Evolutionary conservation across 2,113 vertebrate species (phyloP).

Genomic region (Anser cygnoides): DNA sequence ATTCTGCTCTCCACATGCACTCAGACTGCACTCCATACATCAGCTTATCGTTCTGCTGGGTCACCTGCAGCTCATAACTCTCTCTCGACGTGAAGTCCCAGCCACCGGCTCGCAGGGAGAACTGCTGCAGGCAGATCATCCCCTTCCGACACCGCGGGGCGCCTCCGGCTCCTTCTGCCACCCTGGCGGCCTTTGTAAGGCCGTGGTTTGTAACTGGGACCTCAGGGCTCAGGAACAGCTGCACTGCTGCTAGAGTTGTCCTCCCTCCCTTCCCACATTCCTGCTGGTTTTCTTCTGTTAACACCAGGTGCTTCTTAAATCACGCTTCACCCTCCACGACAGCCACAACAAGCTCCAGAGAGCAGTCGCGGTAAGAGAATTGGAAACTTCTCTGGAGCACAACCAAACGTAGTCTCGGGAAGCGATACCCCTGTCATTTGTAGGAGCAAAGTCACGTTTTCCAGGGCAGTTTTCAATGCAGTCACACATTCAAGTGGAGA

Average conservation of each 20-base stretch:
- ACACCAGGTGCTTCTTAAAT: not conserved
- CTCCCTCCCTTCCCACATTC: not conserved
- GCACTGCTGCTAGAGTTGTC: not conserved
- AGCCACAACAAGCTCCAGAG: accelerated
- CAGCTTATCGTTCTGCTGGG: not conserved
- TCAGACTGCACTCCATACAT: not conserved
- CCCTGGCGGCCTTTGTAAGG: not conserved
- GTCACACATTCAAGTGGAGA: not conserved
- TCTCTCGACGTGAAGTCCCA: accelerated
- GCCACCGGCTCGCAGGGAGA: accelerated
- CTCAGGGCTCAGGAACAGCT: not conserved
- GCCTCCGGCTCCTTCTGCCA: not conserved
- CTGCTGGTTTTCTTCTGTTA: not conserved
- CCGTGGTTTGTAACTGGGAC: not conserved
- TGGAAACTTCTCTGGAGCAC: not conserved
- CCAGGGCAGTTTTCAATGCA: not conserved
- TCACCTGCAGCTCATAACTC: not conserved
- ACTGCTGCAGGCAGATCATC: accelerated
- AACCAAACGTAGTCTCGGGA: not conserved
- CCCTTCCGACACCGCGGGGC: accelerated
- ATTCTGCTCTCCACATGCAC: not conserved
- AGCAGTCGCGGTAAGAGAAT: not conserved
- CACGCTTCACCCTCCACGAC: not conserved
- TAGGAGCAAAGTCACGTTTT: not conserved
- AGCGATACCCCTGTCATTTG: accelerated